These are phyloP conservation scores for Agrochola litura DNA, from an alignment of 2,888 invertebrate species.

Conservation along the genomic window DNA sequence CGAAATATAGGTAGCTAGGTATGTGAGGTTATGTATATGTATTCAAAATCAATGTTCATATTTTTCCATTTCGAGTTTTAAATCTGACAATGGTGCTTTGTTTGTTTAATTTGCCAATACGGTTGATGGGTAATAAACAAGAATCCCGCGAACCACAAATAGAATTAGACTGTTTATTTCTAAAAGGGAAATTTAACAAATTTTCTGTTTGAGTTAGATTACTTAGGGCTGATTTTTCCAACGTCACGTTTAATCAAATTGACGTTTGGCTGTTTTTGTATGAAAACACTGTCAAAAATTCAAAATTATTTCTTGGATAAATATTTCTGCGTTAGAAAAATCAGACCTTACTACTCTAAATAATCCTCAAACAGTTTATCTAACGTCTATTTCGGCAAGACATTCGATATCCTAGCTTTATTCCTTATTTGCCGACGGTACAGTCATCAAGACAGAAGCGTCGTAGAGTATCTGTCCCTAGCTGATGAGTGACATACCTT, in stretches of 20 bases:
- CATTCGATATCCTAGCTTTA: constrained; percentile 38
- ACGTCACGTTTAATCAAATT: background rate
- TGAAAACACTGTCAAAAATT: background rate
- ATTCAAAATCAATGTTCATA: background rate
- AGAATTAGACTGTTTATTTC: background rate
- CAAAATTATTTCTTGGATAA: background rate
- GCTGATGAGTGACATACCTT: constrained; percentile 71
- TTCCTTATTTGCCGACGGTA: constrained; percentile 47
- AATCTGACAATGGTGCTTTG: background rate
- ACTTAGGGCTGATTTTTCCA: background rate
- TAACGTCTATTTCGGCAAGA: background rate
- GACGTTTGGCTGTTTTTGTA: background rate
- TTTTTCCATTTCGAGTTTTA: background rate
- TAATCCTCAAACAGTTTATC: background rate
- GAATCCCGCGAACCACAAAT: background rate
- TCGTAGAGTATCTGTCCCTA: constrained; percentile 57
- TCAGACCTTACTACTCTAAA: background rate
- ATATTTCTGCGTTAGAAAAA: background rate
- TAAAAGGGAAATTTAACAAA: background rate
- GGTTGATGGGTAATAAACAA: background rate
- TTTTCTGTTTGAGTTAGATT: background rate
- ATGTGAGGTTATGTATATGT: background rate
- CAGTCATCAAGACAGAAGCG: constrained; percentile 61
- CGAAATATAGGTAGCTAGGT: background rate
- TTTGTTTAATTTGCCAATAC: background rate